These are phyloP conservation scores for Perccottus glenii DNA, from an alignment of 2,113 vertebrate genomes.

Conservation along the genomic window DNA sequence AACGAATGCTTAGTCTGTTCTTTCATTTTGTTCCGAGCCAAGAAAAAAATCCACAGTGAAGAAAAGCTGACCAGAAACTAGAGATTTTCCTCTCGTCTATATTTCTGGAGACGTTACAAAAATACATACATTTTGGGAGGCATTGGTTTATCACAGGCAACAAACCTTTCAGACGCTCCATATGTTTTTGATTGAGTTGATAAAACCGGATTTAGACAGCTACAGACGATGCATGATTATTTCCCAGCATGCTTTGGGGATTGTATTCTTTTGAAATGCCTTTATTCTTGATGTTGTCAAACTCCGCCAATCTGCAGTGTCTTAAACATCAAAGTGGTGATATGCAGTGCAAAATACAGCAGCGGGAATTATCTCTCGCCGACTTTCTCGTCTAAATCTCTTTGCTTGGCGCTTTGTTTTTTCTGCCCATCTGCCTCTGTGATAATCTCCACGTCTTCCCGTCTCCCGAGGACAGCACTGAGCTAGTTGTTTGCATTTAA, in stretches of 20 bases:
- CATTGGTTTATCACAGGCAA: not conserved
- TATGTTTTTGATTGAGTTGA: conserved; percentile 4
- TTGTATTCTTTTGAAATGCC: not conserved
- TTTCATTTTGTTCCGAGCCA: too few species aligned
- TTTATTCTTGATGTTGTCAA: not conserved
- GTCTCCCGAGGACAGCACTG: too few species aligned
- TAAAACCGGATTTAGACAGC: conserved; percentile 16
- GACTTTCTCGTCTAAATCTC: conserved; percentile 2
- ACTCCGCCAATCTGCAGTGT: conserved; percentile 4
- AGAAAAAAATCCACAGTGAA: too few species aligned
- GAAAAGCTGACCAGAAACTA: too few species aligned
- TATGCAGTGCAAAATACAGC: not conserved
- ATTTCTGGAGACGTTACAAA: too few species aligned
- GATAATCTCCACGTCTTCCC: not conserved
- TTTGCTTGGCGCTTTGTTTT: not conserved
- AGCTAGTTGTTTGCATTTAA: not conserved
- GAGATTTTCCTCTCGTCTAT: too few species aligned
- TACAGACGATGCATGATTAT: conserved; percentile 17
- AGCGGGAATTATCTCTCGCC: conserved; percentile 4
- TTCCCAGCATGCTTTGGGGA: not conserved
- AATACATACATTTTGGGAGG: too few species aligned
- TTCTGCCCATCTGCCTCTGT: conserved; percentile 17
- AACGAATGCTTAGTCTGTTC: too few species aligned
- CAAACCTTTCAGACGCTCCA: conserved; percentile 9
- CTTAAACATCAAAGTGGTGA: not conserved